Evolutionary conservation across 2,888 invertebrate genomes (phyloP).

Genomic region (Nemurella pictetii): DNA sequence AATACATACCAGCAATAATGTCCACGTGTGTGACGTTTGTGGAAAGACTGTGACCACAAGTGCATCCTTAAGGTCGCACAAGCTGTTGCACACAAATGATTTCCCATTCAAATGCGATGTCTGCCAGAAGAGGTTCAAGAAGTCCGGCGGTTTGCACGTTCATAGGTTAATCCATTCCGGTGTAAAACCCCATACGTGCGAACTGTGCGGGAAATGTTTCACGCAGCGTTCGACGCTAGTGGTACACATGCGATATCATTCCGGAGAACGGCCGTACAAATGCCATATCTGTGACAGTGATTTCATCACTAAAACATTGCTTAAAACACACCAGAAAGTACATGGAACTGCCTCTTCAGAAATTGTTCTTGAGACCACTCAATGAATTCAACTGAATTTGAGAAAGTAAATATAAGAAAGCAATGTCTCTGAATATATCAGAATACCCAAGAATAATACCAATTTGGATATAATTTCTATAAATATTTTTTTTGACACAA

Average conservation of each 20-base stretch:
- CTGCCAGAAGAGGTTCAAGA: slow-evolving; percentile 43
- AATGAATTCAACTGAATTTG: too few species aligned
- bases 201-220: slow-evolving; percentile 32
- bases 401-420: too few species aligned
- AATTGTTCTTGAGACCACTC: too few species aligned
- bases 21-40: slow-evolving; percentile 49
- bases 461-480: too few species aligned
- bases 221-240: slow-evolving; percentile 33
- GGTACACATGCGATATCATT: slow-evolving; percentile 39
- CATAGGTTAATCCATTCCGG: slow-evolving; percentile 38
- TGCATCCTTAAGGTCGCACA: slow-evolving; percentile 51
- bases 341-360: neutral
- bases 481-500: too few species aligned
- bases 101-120: slow-evolving; percentile 46
- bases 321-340: slow-evolving; percentile 15
- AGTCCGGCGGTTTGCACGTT: slow-evolving; percentile 10
- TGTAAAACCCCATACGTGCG: slow-evolving; percentile 34
- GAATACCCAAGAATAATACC: too few species aligned
- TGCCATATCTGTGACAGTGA: slow-evolving; percentile 28
- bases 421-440: too few species aligned
- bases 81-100: slow-evolving; percentile 43
- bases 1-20: neutral
- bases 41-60: slow-evolving; percentile 53
- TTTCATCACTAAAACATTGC: neutral
- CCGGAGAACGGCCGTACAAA: slow-evolving; percentile 37